phyloP scores from a whole-genome alignment of 2,113 vertebrate genomes.

The Perca schrenkii region DNA sequence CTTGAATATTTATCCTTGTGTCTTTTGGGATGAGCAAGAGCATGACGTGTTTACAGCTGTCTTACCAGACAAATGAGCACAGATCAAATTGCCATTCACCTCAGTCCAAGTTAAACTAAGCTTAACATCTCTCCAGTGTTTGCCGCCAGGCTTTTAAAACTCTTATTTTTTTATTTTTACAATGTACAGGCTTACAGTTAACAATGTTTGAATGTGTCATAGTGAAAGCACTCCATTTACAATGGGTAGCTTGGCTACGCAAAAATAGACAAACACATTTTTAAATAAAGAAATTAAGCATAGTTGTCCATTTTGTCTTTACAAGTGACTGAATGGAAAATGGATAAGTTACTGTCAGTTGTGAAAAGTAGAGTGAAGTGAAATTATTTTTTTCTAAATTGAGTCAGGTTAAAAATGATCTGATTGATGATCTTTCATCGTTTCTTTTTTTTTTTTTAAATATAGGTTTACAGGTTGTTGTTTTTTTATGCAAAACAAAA shows the following conservation, averaged over 20 bases:
- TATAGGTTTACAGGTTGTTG: no score
- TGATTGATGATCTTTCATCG: background rate
- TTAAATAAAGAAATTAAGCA: background rate
- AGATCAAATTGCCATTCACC: constrained; percentile 57
- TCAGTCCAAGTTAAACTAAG: constrained; percentile 43
- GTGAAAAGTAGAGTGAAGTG: background rate
- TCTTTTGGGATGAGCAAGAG: constrained; percentile 51
- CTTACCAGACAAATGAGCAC: constrained; percentile 34
- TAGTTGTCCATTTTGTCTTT: background rate
- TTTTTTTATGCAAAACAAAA: background rate
- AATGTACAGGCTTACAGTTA: background rate
- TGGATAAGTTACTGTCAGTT: background rate
- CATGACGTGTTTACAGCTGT: constrained; percentile 70
- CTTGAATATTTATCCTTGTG: background rate
- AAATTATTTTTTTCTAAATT: background rate
- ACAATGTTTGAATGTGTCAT: constrained; percentile 23
- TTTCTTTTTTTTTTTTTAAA: background rate
- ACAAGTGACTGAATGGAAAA: constrained; percentile 32
- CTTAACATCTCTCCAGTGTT: constrained; percentile 39
- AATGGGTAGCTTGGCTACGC: background rate
- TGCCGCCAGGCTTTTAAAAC: background rate
- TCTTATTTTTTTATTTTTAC: background rate
- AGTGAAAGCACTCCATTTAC: constrained; percentile 24
- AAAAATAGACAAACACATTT: constrained; percentile 5
- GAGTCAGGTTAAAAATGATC: background rate